Evolutionary conservation across 2,797 vertebrate genomes (phyloP).

Genomic region (Oceanodroma leucorhoa): DNA sequence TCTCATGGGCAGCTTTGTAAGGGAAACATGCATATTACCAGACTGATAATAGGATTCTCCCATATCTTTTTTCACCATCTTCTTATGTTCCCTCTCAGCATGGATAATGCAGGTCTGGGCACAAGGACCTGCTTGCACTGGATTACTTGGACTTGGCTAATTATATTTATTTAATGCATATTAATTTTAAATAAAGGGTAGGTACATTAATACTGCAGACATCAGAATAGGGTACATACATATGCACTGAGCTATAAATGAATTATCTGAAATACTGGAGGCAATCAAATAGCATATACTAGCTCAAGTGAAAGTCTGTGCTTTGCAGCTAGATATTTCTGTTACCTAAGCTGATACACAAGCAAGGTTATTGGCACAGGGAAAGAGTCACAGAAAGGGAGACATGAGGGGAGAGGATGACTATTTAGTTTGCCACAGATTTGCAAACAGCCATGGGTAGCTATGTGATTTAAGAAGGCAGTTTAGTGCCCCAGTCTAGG

Average conservation of each 20-base stretch:
- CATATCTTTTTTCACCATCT: neutral
- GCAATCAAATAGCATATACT: neutral
- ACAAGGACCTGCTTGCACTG: neutral
- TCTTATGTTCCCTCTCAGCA: neutral
- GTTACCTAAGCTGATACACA: neutral
- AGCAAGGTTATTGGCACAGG: neutral
- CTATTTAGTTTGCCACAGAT: neutral
- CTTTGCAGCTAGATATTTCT: neutral
- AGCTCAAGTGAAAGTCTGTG: neutral
- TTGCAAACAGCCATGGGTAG: neutral
- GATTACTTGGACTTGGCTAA: neutral
- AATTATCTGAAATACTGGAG: neutral
- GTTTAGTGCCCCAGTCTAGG: neutral
- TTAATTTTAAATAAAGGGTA: slow-evolving; percentile 20
- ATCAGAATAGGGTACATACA: neutral
- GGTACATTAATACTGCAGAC: neutral
- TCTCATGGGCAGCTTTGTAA: neutral
- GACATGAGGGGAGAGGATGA: neutral
- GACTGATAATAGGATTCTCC: neutral
- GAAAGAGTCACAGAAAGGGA: neutral
- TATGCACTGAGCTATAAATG: neutral
- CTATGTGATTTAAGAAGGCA: neutral
- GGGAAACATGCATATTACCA: neutral
- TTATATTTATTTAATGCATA: neutral
- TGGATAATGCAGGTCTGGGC: neutral